Evolutionary conservation across 2,797 vertebrate genomes (phyloP), one percentile per base, ranked within the genome.

Genomic region (Crax fasciolata): DNA sequence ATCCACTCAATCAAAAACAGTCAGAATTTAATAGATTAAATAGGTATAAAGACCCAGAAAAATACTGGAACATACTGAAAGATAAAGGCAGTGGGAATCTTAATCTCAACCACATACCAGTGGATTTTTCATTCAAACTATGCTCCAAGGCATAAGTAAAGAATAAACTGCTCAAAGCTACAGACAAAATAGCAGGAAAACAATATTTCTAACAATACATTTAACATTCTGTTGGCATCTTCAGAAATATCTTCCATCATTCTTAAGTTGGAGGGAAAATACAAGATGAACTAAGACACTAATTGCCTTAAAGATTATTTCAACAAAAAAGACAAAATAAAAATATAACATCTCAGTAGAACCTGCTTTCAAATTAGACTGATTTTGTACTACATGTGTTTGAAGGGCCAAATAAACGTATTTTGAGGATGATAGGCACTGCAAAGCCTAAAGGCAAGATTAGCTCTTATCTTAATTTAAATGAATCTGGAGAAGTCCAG

Each of bases 81-180:
- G 65, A 74, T 73, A 87, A 84, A 86, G 61, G 78, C 86, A 10
- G 62, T 24, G 16, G 30, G 49, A 88, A 65, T 81, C 87, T 87
- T 90, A 95, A 84, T 91, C 88, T 25, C 35, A 88, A 51, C 25
- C 49, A 75, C 66, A 84, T 72, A 75, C 16, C 0, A 18, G 65
- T 0, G 0, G 41, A 81, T 84, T 10, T 75, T 86, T n/a, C 18
- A 68, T 41, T 90, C 66, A 54, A 86, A 75, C 70, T 68, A 54
- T 11, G 32, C 66, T 65, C 28, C 46, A 86, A 81, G 32, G 30
- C 44, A 11, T 67, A 91, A 89, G 21, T 28, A 80, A 71, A 38
- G 66, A 93, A 90, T 61, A 93, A 88, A 81, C 65, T 83, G 28
- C 35, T 88, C 49, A 75, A 59, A 75, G 65, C n/a, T 27, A 87